phyloP scores from a whole-genome alignment of 1,140 invertebrate species.

The Dufourea novaeangliae region DNA sequence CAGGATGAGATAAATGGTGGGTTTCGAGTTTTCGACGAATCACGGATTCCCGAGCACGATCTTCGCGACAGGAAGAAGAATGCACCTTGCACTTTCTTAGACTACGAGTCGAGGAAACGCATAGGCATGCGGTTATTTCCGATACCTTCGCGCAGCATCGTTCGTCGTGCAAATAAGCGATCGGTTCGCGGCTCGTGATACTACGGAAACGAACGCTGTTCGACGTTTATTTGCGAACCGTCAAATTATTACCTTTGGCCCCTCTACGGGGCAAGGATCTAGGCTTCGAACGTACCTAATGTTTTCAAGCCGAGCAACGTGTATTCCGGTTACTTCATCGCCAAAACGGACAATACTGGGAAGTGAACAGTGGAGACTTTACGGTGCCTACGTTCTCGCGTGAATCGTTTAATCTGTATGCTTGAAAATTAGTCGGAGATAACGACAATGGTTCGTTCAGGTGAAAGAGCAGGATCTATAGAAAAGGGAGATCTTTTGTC shows the following conservation, averaged over 20 bases:
- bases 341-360: no score
- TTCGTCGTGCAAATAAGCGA: slow-evolving; percentile 45
- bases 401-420: background rate
- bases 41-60: background rate
- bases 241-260: slow-evolving; percentile 20
- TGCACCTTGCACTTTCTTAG: slow-evolving; percentile 6
- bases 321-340: no score
- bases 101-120: background rate
- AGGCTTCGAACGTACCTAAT: no score
- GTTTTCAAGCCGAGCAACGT: no score
- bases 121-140: slow-evolving; percentile 23
- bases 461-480: background rate
- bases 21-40: background rate
- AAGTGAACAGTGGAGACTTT: no score
- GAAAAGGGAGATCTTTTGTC: background rate
- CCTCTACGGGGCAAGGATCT: no score
- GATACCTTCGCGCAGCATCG: slow-evolving; percentile 1
- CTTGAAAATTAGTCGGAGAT: background rate
- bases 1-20: background rate
- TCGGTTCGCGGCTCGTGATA: background rate
- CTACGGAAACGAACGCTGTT: background rate
- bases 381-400: no score
- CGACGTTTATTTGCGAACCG: slow-evolving; percentile 33
- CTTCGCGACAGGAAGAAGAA: background rate
- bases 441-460: background rate